These are phyloP conservation scores for Amaurobius ferox DNA, from an alignment of 2,888 invertebrate genomes.

Conservation along the genomic window DNA sequence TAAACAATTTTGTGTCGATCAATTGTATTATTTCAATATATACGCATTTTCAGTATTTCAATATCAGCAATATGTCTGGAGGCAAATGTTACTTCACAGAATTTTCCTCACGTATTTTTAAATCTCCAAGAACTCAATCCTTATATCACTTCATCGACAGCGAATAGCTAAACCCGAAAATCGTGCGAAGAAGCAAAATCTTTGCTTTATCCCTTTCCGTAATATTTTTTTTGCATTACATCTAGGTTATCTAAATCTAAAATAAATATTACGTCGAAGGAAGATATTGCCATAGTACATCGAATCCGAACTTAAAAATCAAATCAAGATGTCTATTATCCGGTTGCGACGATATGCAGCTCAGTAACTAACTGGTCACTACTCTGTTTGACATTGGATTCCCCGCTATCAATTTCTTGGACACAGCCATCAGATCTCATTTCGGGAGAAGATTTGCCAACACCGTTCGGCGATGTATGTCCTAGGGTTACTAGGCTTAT, in stretches of 20 bases:
- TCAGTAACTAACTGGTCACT: conserved; percentile 63
- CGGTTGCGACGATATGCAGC: conserved; percentile 56
- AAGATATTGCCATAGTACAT: neutral
- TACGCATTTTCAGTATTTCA: too few species aligned
- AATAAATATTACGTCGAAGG: conserved; percentile 7
- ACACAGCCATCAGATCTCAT: conserved; percentile 68
- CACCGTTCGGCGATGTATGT: conserved; percentile 73
- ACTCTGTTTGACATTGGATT: conserved; percentile 68
- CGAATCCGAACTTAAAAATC: conserved; percentile 43
- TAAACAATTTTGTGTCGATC: too few species aligned
- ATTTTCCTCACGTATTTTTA: too few species aligned
- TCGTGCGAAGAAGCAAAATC: neutral
- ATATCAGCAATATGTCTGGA: too few species aligned
- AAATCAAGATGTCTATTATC: conserved; percentile 47
- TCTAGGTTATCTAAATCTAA: conserved; percentile 3
- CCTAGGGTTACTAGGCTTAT: conserved; percentile 26
- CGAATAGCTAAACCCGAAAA: neutral
- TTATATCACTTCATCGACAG: neutral
- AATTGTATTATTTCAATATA: too few species aligned
- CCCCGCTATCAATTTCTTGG: conserved; percentile 69
- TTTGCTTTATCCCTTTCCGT: neutral
- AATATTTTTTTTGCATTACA: conserved; percentile 16
- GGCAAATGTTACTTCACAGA: too few species aligned
- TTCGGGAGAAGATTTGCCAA: conserved; percentile 78
- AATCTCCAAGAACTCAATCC: conserved; percentile 8